Percentiles rank a stretch among this genome's conserved stretches.
These are phyloP conservation scores for Neodiprion pinetum DNA, from an alignment of 1,140 invertebrate genomes.

Conservation along the genomic window DNA sequence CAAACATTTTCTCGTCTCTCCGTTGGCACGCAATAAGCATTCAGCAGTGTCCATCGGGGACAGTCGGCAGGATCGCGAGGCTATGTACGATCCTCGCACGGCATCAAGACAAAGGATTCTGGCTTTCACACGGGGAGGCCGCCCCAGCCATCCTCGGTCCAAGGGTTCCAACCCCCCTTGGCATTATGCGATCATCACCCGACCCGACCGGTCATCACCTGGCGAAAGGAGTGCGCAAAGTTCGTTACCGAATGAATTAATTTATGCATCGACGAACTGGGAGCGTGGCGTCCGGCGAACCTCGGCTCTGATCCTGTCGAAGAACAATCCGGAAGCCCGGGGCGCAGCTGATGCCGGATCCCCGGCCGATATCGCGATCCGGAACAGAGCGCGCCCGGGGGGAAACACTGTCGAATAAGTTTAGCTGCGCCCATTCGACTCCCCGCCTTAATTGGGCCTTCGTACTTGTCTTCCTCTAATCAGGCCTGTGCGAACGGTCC, in stretches of 20 bases:
- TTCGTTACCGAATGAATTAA: conserved; percentile 3
- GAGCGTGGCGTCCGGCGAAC: no score
- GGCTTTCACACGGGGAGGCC: no score
- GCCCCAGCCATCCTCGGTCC: no score
- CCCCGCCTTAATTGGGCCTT: neutral
- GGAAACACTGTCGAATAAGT: no score
- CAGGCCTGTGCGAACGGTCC: no score
- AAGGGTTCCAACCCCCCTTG: no score
- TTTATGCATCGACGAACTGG: neutral
- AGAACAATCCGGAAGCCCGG: neutral
- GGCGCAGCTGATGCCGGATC: neutral
- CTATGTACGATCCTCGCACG: neutral
- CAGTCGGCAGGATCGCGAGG: no score
- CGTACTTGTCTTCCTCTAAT: neutral
- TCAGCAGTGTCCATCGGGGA: no score
- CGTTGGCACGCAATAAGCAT: no score
- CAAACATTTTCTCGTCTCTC: no score
- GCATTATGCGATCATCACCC: no score
- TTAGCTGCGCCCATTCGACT: neutral
- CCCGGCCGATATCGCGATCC: neutral
- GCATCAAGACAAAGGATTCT: neutral
- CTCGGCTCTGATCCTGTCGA: neutral
- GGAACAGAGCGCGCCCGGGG: no score
- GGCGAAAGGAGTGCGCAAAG: neutral
- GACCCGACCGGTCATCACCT: neutral